These are phyloP conservation scores for Poecile atricapillus DNA, from an alignment of 2,113 vertebrate species.

Conservation along the genomic window DNA sequence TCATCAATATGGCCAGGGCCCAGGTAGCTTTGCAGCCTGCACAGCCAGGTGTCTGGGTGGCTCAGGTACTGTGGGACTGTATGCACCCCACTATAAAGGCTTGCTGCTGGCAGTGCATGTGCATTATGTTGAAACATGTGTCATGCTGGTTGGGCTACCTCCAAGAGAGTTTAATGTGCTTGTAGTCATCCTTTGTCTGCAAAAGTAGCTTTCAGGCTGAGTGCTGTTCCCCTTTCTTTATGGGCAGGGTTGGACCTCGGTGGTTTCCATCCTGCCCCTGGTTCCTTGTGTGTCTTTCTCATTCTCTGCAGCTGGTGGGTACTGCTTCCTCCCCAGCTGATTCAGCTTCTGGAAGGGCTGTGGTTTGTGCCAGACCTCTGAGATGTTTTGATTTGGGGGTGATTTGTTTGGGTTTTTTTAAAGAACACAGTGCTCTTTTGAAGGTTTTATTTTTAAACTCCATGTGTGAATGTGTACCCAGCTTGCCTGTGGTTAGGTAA, in stretches of 20 bases:
- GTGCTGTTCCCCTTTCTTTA: neutral
- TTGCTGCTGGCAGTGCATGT: neutral
- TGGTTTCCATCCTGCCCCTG: neutral
- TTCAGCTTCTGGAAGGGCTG: neutral
- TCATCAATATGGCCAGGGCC: neutral
- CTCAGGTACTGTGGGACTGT: neutral
- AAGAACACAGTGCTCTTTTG: neutral
- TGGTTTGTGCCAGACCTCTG: neutral
- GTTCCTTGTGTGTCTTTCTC: neutral
- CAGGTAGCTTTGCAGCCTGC: neutral
- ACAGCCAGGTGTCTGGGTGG: neutral
- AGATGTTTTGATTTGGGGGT: conserved; percentile 29
- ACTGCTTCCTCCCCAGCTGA: neutral
- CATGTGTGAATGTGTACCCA: rapidly evolving
- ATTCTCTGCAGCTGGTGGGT: neutral
- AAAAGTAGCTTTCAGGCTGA: neutral
- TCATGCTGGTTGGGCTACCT: neutral
- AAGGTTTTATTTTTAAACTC: conserved; percentile 15
- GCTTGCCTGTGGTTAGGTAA: neutral
- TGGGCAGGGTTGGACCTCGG: neutral
- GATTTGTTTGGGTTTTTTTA: conserved; percentile 13
- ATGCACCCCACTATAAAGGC: rapidly evolving
- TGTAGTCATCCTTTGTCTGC: neutral
- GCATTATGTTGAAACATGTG: neutral
- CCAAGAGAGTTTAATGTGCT: neutral